Conservation (phyloP, 2,113 vertebrate genomes). For the Actenoides lindsayi region DNA sequence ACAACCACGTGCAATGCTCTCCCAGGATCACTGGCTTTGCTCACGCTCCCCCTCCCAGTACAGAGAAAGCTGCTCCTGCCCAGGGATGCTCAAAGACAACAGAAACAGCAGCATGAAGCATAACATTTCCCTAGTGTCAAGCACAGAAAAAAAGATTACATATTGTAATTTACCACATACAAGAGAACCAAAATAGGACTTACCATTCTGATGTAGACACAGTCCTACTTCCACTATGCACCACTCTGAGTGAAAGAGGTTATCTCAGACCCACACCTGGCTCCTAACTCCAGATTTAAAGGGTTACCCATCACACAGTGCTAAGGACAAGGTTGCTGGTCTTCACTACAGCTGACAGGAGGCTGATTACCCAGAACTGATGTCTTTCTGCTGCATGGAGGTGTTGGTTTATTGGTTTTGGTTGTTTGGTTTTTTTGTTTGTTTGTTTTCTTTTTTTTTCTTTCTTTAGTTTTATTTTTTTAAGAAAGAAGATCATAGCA, state of each 20-base stretch:
- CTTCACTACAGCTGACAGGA: not conserved
- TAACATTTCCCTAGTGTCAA: fast-evolving
- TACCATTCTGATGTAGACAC: not conserved
- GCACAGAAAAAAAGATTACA: fast-evolving
- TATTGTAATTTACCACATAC: not conserved
- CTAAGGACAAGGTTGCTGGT: not conserved
- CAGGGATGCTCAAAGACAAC: not conserved
- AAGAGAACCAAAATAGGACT: not conserved
- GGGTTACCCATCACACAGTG: not conserved
- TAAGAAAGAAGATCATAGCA: not conserved
- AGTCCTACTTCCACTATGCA: not conserved
- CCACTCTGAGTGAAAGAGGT: not conserved
- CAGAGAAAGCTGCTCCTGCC: not conserved
- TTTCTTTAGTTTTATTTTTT: not conserved
- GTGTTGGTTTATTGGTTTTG: no score
- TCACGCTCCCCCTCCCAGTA: not conserved
- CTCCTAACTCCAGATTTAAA: not conserved
- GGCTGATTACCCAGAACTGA: not conserved
- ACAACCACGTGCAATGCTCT: fast-evolving
- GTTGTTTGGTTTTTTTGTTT: no score
- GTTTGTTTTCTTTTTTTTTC: not conserved
- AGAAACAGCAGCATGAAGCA: not conserved
- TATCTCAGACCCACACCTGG: fast-evolving
- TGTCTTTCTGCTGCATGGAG: not conserved
- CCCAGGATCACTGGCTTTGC: no score